Conservation (phyloP, 2,113 vertebrate genomes). For the Nymphicus hollandicus region DNA sequence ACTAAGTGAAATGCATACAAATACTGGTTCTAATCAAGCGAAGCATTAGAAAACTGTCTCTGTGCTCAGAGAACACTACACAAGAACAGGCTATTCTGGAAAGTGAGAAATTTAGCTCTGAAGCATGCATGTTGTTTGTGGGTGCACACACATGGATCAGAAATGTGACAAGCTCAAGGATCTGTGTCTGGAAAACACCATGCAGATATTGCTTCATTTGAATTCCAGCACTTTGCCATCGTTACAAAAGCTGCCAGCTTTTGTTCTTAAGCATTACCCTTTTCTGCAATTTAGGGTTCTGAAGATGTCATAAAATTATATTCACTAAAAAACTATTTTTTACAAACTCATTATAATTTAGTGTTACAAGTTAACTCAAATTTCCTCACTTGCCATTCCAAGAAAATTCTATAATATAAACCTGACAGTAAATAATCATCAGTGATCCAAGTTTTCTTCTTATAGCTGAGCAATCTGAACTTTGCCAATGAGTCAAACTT, state of each 20-base stretch:
- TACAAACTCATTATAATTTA: not conserved
- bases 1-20: not conserved
- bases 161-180: not conserved
- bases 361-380: not conserved
- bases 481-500: not conserved
- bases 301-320: not conserved
- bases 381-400: not conserved
- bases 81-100: slow-evolving; percentile 10
- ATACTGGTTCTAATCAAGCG: not conserved
- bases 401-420: not conserved
- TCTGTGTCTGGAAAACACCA: not conserved
- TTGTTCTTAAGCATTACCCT: not conserved
- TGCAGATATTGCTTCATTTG: not conserved
- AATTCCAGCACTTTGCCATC: not conserved
- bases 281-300: not conserved
- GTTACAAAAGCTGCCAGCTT: not conserved
- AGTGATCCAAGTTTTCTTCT: not conserved
- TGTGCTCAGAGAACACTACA: not conserved
- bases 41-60: not conserved
- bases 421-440: not conserved
- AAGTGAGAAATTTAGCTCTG: not conserved
- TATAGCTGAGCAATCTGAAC: not conserved
- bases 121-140: not conserved
- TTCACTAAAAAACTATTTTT: not conserved
- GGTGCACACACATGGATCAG: not conserved